Percentiles rank a stretch among this genome's conserved stretches.
phyloP scores from a whole-genome alignment of 2,888 invertebrate genomes.

The Tetranychus truncatus region DNA sequence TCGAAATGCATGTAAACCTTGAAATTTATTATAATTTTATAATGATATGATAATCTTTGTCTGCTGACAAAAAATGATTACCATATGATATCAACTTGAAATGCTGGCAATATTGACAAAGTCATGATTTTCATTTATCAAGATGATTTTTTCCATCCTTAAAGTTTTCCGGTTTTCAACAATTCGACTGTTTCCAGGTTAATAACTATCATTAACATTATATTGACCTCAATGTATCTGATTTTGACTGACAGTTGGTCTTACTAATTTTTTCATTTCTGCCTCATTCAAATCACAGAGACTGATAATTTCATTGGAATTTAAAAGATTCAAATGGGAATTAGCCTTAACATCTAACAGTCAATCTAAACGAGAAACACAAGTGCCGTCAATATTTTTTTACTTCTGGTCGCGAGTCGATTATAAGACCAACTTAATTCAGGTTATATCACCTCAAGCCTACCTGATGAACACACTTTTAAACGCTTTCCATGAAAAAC shows the following conservation, averaged over 20 bases:
- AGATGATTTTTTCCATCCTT: too few species aligned
- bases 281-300: background rate
- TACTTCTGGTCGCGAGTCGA: background rate
- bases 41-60: too few species aligned
- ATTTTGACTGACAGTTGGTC: background rate
- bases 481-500: background rate
- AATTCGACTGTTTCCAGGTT: too few species aligned
- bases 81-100: too few species aligned
- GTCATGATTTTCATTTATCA: too few species aligned
- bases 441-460: constrained; percentile 1
- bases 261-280: background rate
- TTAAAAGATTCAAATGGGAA: constrained; percentile 6
- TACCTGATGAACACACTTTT: constrained; percentile 1
- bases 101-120: too few species aligned
- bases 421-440: background rate
- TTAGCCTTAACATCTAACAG: background rate
- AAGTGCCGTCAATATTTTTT: background rate
- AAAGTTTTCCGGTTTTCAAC: too few species aligned
- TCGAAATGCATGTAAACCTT: background rate
- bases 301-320: constrained; percentile 7
- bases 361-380: background rate
- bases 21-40: too few species aligned
- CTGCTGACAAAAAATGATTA: too few species aligned
- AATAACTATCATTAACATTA: too few species aligned
- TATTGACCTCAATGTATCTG: background rate